Conservation (phyloP, 2,888 invertebrate species). For the Trisateles emortualis region DNA sequence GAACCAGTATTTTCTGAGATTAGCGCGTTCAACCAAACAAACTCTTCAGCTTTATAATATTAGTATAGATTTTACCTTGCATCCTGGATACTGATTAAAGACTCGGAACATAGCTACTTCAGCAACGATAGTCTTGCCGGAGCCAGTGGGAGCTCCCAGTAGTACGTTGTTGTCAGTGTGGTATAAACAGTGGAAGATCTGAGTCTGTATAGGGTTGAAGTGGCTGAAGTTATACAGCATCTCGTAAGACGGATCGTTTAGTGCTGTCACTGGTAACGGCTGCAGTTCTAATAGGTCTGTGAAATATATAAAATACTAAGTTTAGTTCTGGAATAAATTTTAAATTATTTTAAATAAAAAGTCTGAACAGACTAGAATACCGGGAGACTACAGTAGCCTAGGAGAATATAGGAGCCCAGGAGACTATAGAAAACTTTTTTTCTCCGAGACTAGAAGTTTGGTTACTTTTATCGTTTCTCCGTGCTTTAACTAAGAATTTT, state of each 20-base stretch:
- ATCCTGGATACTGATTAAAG: slow-evolving; percentile 92
- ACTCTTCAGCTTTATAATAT: not conserved
- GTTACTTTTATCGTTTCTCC: too few relatives aligned
- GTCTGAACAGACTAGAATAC: too few relatives aligned
- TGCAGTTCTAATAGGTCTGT: slow-evolving; percentile 95
- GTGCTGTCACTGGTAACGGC: slow-evolving; percentile 94
- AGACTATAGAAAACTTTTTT: too few relatives aligned
- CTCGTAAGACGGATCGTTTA: slow-evolving; percentile 93
- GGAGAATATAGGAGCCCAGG: too few relatives aligned
- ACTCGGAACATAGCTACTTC: slow-evolving; percentile 98
- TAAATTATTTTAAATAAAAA: not conserved
- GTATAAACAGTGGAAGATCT: slow-evolving; percentile 98
- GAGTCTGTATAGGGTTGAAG: slow-evolving; percentile 99
- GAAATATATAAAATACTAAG: too few relatives aligned
- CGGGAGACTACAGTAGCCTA: too few relatives aligned
- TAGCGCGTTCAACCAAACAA: too few relatives aligned
- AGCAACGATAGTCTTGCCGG: slow-evolving; percentile 99
- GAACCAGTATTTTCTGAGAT: too few relatives aligned
- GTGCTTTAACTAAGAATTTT: too few relatives aligned
- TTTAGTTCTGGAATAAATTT: too few relatives aligned
- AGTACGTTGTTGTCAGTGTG: slow-evolving; percentile 97
- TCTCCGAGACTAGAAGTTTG: too few relatives aligned
- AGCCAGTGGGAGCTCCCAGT: slow-evolving; percentile 98
- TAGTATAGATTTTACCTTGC: slow-evolving; percentile 86
- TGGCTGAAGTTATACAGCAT: slow-evolving; percentile 95